phyloP scores from a whole-genome alignment of 2,797 vertebrate genomes.

The Buceros bicornis region DNA sequence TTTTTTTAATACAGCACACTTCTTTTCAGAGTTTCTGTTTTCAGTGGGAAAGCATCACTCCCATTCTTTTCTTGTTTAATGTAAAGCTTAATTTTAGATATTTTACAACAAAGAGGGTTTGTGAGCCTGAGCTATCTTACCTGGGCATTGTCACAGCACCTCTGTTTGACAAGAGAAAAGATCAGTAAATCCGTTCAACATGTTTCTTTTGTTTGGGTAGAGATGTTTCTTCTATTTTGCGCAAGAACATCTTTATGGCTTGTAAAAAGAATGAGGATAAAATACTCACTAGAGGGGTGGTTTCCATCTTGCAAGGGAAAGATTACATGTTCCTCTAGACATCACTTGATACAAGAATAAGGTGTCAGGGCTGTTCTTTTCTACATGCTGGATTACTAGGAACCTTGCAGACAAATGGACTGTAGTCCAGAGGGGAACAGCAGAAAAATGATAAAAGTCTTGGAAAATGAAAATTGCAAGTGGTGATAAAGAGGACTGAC shows the following conservation, averaged over 20 bases:
- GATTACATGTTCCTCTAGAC: neutral
- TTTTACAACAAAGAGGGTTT: neutral
- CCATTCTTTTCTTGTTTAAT: neutral
- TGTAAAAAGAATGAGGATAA: neutral
- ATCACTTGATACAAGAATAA: neutral
- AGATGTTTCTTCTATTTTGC: neutral
- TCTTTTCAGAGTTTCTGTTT: neutral
- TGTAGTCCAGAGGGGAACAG: neutral
- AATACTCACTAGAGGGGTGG: neutral
- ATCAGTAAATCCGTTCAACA: neutral
- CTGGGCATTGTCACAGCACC: neutral
- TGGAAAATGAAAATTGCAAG: conserved; percentile 45
- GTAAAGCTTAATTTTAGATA: neutral
- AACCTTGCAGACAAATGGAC: conserved; percentile 32
- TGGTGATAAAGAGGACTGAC: conserved; percentile 60
- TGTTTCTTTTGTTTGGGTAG: neutral
- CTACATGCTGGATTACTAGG: neutral
- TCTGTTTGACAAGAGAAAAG: neutral
- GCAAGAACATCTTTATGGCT: neutral
- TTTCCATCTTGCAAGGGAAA: neutral
- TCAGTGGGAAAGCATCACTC: neutral
- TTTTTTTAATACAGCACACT: neutral
- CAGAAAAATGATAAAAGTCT: conserved; percentile 39
- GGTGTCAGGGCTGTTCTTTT: neutral
- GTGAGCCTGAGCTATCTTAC: neutral